Evolutionary conservation across 2,888 invertebrate species (phyloP), one percentile per base, ranked within the genome.

Genomic region (Nasonovia ribisnigri): DNA sequence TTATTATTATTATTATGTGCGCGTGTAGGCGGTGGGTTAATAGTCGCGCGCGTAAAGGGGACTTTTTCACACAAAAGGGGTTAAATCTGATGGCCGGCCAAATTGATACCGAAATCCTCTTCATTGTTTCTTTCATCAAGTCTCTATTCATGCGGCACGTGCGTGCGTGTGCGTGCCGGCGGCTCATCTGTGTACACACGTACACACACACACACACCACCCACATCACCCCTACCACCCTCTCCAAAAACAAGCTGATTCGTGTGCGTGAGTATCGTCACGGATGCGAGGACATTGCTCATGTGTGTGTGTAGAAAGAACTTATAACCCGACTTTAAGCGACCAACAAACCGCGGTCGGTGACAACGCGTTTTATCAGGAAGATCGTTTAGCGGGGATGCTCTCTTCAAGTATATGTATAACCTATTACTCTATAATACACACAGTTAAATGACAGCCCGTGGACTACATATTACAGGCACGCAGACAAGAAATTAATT

Each of bases 91-190:
- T 87, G 93, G 90, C 93, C 90, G 86, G 90, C 90, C 93, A 93
- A 93, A 93, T 93, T 93, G 93, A 93, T 93, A 93, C 90, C 93
- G 42, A 93, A 93, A 90, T 93, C 84, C 90, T 90, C 90, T 84
- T 93, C 90, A 93, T 93, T 93, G 93, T 93, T 93, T 93, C 93
- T 93, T 90, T 93, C 93, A 93, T 93, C 93, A 93, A 93, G 93
- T 90, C 93, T 84, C 93, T 93, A 93, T 93, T 93, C 93, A 93
- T 86, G 57, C 90, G 90, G 93, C 93, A 93, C 93, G 93, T 93
- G 93, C 93, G 51, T 84, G 42, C 84, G 86, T 91, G 89, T 48
- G 57, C 42, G 57, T 88, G 89, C 67, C 89, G 46, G 84, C 67
- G 84, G 77, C 88, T 51, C 84, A 26, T n/a, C 48, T 67, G 67